A percentile compares a stretch with the other conserved stretches of the same genome.
These are phyloP conservation scores for Gadopsis bispinosus DNA, from an alignment of 2,797 vertebrate genomes.

Conservation along the genomic window DNA sequence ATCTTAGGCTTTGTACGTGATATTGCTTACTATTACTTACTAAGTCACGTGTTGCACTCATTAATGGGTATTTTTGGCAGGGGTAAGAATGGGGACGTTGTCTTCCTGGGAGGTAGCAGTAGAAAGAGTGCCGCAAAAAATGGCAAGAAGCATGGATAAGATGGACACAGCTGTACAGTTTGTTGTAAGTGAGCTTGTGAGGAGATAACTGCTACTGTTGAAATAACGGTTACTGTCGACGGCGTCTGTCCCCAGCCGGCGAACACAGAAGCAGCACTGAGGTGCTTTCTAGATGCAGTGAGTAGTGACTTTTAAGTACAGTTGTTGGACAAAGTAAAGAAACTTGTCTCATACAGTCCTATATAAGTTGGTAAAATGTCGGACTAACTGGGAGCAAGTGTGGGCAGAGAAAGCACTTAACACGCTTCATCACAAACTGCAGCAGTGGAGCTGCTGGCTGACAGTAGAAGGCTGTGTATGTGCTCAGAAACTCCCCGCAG, in stretches of 20 bases:
- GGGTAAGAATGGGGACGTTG: neutral
- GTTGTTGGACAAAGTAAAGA: slow-evolving; percentile 1
- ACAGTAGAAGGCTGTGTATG: slow-evolving; percentile 3
- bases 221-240: neutral
- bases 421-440: neutral
- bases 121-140: neutral
- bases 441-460: slow-evolving; percentile 16
- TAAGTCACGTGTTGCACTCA: neutral
- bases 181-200: neutral
- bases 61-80: neutral
- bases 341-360: neutral
- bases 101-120: neutral
- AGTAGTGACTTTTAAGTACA: slow-evolving; percentile 5
- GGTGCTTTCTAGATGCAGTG: neutral
- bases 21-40: no score
- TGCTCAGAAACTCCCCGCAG: neutral
- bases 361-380: neutral
- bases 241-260: neutral
- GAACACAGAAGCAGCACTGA: neutral
- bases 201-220: neutral
- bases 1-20: neutral
- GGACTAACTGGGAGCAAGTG: neutral
- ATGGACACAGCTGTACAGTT: neutral
- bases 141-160: neutral
- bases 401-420: slow-evolving; percentile 1